Evolutionary conservation across 2,888 invertebrate species (phyloP).

Genomic region (Ecliptopera silaceata): DNA sequence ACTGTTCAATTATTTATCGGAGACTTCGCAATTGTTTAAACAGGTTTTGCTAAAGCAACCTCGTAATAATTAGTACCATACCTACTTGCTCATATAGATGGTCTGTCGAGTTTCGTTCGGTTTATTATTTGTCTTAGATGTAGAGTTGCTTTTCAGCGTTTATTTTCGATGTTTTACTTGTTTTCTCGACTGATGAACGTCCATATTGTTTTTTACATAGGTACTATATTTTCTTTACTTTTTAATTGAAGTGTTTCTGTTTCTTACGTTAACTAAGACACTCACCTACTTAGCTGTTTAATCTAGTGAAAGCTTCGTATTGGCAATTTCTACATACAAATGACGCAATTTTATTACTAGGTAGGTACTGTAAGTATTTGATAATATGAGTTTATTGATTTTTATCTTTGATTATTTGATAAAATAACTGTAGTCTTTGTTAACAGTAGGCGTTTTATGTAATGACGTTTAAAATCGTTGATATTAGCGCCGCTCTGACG

Average conservation of each 20-base stretch:
- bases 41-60: constrained; percentile 24
- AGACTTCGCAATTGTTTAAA: constrained; percentile 18
- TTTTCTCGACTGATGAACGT: too few species aligned
- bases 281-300: constrained; percentile 14
- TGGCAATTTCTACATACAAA: constrained; percentile 19
- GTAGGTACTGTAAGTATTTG: constrained; percentile 14
- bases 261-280: constrained; percentile 11
- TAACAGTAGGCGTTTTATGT: constrained; percentile 10
- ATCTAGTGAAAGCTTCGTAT: constrained; percentile 25
- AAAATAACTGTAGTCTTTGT: not conserved
- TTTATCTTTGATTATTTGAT: constrained; percentile 4
- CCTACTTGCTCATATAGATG: not conserved
- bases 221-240: not conserved
- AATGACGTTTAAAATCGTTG: constrained; percentile 6
- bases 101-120: not conserved
- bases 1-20: constrained; percentile 15
- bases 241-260: constrained; percentile 9
- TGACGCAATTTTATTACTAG: constrained; percentile 20
- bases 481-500: constrained; percentile 26
- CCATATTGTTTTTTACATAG: not conserved
- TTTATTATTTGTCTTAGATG: not conserved
- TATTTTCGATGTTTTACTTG: not conserved
- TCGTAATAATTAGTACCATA: constrained; percentile 4
- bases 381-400: constrained; percentile 13
- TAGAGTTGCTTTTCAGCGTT: not conserved